A percentile compares a stretch with the other conserved stretches of the same genome.
These are phyloP conservation scores for Sakesphorus luctuosus DNA, from an alignment of 2,113 vertebrate species.

Conservation along the genomic window DNA sequence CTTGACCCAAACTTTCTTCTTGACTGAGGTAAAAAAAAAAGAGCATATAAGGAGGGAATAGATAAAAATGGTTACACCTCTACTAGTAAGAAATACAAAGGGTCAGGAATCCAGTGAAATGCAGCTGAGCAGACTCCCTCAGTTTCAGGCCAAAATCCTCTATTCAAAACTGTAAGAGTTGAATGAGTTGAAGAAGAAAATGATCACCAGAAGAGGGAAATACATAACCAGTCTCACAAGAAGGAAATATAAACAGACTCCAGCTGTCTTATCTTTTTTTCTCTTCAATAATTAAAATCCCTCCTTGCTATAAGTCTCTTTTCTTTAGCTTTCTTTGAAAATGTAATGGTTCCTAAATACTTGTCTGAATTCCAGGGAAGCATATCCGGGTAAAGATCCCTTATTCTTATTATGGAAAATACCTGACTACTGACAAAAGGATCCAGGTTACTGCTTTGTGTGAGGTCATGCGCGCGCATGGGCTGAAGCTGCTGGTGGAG, in stretches of 20 bases:
- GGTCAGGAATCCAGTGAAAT: not conserved
- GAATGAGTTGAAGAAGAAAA: not conserved
- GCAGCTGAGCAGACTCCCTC: not conserved
- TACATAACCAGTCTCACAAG: not conserved
- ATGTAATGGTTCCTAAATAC: not conserved
- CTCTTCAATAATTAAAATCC: not conserved
- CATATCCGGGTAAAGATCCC: conserved; percentile 76
- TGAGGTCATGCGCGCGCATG: conserved; percentile 44
- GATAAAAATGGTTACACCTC: not conserved
- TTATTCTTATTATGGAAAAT: conserved; percentile 77
- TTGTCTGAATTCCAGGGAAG: conserved; percentile 75
- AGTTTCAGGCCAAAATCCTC: not conserved
- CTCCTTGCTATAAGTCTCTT: not conserved
- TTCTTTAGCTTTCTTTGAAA: not conserved
- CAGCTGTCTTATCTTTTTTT: not conserved
- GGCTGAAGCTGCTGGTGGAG: conserved; percentile 77
- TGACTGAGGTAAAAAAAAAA: not conserved
- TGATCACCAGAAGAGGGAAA: not conserved
- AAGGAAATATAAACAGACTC: not conserved
- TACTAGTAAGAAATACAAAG: not conserved
- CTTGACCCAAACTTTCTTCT: not conserved
- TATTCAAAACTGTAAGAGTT: not conserved
- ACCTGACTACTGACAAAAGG: conserved; percentile 79
- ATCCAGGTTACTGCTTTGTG: conserved; percentile 83
- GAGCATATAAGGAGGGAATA: not conserved